Evolutionary conservation across 2,888 invertebrate species (phyloP).

Genomic region (Tinea trinotella): DNA sequence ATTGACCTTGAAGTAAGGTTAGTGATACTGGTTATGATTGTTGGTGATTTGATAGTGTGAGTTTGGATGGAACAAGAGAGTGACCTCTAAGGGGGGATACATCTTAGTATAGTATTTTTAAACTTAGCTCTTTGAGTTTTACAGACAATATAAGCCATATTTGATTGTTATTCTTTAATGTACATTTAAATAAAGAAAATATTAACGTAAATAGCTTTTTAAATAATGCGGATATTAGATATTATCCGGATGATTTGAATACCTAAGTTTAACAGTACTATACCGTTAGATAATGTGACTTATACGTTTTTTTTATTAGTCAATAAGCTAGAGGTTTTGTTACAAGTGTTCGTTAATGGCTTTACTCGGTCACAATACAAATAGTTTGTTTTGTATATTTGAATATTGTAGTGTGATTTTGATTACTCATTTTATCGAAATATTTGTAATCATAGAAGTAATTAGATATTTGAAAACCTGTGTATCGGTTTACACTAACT

Average conservation of each 20-base stretch:
- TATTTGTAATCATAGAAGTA: neutral
- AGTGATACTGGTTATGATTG: conserved; percentile 52
- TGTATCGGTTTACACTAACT: neutral
- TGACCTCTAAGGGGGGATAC: neutral
- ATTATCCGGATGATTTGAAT: too few relatives aligned
- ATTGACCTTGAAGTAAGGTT: conserved; percentile 71
- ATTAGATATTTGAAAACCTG: neutral
- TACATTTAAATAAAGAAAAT: too few relatives aligned
- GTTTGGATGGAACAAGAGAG: neutral
- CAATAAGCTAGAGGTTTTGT: conserved; percentile 56
- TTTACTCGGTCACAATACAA: neutral
- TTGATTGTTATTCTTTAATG: too few relatives aligned
- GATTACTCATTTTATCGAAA: neutral
- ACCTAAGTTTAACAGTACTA: too few relatives aligned
- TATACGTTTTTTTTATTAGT: conserved; percentile 49
- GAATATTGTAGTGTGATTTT: neutral
- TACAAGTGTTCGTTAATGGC: neutral
- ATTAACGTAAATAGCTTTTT: too few relatives aligned
- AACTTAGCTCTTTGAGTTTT: too few relatives aligned
- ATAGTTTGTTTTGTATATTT: neutral
- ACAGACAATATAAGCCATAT: too few relatives aligned
- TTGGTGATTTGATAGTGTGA: neutral
- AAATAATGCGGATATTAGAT: too few relatives aligned
- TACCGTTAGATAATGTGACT: neutral
- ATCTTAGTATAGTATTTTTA: too few relatives aligned